Evolutionary conservation across 1,140 invertebrate genomes (phyloP).

Genomic region (Meloidogyne hapla): DNA sequence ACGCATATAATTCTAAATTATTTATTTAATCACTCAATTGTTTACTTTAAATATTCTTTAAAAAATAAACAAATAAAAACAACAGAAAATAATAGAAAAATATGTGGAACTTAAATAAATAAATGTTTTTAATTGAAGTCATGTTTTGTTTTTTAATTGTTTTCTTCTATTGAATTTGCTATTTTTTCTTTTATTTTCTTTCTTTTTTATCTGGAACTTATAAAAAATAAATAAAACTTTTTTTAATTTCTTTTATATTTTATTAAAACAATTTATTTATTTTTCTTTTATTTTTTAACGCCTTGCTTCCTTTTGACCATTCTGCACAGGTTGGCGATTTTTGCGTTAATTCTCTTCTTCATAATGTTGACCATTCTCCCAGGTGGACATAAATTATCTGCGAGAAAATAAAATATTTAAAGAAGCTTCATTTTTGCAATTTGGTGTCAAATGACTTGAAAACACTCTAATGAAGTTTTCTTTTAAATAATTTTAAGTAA

Average conservation of each 20-base stretch:
- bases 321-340: neutral
- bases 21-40: no score
- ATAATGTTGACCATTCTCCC: neutral
- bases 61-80: no score
- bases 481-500: neutral
- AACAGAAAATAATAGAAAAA: no score
- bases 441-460: slow-evolving; percentile 5
- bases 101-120: no score
- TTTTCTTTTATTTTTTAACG: neutral
- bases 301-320: neutral
- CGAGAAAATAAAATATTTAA: no score
- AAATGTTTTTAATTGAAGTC: no score
- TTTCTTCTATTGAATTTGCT: no score
- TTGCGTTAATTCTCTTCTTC: neutral
- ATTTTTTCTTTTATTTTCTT: neutral
- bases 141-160: no score
- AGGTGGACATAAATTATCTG: neutral
- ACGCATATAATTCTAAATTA: no score
- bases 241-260: neutral
- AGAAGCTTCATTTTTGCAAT: neutral
- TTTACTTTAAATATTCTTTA: no score
- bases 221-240: neutral
- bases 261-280: neutral
- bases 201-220: no score
- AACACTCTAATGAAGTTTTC: neutral